phyloP scores from a whole-genome alignment of 2,888 invertebrate genomes.

The Microctonus hyperodae region DNA sequence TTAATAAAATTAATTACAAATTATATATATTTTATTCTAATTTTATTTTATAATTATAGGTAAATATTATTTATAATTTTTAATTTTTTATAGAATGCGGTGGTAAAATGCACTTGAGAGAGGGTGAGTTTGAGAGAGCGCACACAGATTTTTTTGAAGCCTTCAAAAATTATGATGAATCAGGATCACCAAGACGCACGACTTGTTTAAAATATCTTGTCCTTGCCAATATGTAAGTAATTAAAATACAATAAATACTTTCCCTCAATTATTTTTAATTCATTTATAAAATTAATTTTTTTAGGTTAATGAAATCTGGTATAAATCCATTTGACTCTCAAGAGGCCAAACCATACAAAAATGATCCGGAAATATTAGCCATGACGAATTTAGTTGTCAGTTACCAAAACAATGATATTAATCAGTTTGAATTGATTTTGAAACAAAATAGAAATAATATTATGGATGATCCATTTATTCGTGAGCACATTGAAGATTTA shows the following conservation, averaged over 20 bases:
- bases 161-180: slow-evolving; percentile 99
- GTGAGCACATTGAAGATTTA: slow-evolving; percentile 98
- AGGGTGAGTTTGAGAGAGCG: slow-evolving; percentile 98
- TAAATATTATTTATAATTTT: slow-evolving; percentile 11
- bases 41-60: too few species aligned
- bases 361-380: slow-evolving; percentile 98
- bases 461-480: slow-evolving; percentile 99
- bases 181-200: slow-evolving; percentile 94
- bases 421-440: slow-evolving; percentile 96
- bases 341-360: slow-evolving; percentile 99
- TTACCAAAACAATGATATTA: slow-evolving; percentile 98
- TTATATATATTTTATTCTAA: background rate
- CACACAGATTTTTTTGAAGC: slow-evolving; percentile 99
- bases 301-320: slow-evolving; percentile 97
- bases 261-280: too few species aligned
- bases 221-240: slow-evolving; percentile 89
- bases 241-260: background rate
- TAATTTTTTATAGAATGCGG: slow-evolving; percentile 81
- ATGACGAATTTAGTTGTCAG: slow-evolving; percentile 98
- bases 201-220: slow-evolving; percentile 98
- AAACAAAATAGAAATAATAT: slow-evolving; percentile 93
- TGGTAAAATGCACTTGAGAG: slow-evolving; percentile 98
- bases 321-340: slow-evolving; percentile 99
- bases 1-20: background rate
- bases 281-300: too few species aligned